A percentile compares a stretch with the other conserved stretches of the same genome.
These are phyloP conservation scores for Carcinoscorpius rotundicauda DNA, from an alignment of 1,140 invertebrate species.

Conservation along the genomic window DNA sequence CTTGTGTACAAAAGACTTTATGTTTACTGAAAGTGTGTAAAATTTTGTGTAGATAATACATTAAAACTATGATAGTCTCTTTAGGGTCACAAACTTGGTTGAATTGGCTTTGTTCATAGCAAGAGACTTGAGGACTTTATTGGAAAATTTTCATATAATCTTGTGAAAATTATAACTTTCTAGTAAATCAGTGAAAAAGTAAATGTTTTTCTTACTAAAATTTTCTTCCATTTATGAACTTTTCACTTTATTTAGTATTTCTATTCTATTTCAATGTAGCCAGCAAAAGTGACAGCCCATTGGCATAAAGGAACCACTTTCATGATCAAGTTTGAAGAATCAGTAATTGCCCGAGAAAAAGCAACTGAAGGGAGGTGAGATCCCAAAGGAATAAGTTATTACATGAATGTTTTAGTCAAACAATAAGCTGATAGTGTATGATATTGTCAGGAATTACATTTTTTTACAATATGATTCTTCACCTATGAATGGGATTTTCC, in stretches of 20 bases:
- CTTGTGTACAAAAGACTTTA: no score
- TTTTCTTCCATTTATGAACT: neutral
- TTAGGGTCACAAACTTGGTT: no score
- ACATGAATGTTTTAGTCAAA: no score
- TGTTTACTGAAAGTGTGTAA: no score
- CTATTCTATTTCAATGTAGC: constrained; percentile 47
- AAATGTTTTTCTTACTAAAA: neutral
- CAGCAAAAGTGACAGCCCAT: constrained; percentile 90
- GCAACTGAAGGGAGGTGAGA: constrained; percentile 69
- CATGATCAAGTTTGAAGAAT: constrained; percentile 96
- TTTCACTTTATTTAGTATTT: constrained; percentile 1
- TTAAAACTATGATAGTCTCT: no score
- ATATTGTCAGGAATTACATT: no score
- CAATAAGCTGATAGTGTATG: no score
- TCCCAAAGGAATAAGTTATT: no score
- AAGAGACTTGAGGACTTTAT: constrained; percentile 6
- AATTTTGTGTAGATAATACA: no score
- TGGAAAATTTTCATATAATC: neutral
- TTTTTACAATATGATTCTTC: no score
- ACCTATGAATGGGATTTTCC: no score
- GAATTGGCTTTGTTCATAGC: no score
- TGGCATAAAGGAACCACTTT: constrained; percentile 99
- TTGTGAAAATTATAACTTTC: neutral
- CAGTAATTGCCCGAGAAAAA: constrained; percentile 84
- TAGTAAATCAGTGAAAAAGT: neutral